A percentile compares a stretch with the other conserved stretches of the same genome.
Conservation (phyloP, 2,113 vertebrate species). For the Antechinus flavipes region DNA sequence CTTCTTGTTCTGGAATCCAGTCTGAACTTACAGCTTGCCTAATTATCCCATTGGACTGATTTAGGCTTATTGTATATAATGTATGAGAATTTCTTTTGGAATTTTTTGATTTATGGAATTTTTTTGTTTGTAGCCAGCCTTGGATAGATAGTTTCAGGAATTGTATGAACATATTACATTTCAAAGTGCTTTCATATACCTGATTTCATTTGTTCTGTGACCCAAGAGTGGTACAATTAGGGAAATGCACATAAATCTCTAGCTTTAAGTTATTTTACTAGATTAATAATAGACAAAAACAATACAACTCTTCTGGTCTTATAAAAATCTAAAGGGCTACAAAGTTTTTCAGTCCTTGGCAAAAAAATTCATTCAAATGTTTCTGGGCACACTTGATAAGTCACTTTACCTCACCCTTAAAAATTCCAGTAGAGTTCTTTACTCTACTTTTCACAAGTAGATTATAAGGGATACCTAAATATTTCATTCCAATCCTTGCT, state of each 20-base stretch:
- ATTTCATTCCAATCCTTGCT: constrained; percentile 49
- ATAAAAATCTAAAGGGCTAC: constrained; percentile 60
- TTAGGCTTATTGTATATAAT: constrained; percentile 29
- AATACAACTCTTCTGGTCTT: constrained; percentile 63
- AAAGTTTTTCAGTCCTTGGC: constrained; percentile 40
- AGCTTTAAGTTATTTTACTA: constrained; percentile 60
- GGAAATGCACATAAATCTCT: constrained; percentile 56
- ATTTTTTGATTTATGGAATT: constrained; percentile 36
- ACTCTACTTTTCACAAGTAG: constrained; percentile 65
- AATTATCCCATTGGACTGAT: background rate
- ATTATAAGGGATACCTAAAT: constrained; percentile 27
- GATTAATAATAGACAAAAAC: constrained; percentile 64
- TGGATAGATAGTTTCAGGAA: background rate
- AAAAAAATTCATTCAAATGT: constrained; percentile 75
- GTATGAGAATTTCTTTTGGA: constrained; percentile 24
- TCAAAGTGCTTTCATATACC: background rate
- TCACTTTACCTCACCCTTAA: constrained; percentile 70
- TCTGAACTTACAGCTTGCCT: constrained; percentile 18
- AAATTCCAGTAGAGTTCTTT: constrained; percentile 70
- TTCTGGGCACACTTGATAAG: constrained; percentile 72
- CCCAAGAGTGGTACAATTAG: constrained; percentile 58
- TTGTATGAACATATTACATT: background rate
- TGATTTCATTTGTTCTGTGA: constrained; percentile 52
- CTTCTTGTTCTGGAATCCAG: background rate
- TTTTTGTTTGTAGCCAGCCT: constrained; percentile 23